phyloP scores from a whole-genome alignment of 2,888 invertebrate genomes.

The Junonia oenone region DNA sequence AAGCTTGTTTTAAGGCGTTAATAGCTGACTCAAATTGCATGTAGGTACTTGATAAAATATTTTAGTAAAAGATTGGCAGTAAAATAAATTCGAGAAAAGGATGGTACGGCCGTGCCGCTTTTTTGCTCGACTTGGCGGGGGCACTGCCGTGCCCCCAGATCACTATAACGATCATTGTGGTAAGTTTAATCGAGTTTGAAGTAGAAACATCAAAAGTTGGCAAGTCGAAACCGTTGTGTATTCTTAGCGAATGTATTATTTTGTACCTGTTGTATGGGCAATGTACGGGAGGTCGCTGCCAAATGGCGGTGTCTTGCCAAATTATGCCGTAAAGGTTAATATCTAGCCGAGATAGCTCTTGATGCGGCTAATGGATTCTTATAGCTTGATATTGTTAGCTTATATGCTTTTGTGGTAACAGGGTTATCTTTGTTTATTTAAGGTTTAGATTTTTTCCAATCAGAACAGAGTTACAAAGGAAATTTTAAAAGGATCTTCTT shows the following conservation, averaged over 20 bases:
- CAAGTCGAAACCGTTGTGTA: slow-evolving; percentile 27
- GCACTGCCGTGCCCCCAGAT: no score
- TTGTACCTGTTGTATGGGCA: slow-evolving; percentile 53
- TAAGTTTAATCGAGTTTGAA: background rate
- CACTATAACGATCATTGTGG: background rate
- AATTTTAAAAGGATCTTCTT: no score
- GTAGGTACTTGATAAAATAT: no score
- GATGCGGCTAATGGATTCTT: slow-evolving; percentile 32
- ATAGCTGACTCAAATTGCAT: no score
- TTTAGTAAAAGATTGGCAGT: no score
- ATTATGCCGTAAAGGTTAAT: slow-evolving; percentile 71
- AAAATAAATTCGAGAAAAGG: no score
- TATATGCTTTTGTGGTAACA: slow-evolving; percentile 1
- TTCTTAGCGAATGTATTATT: slow-evolving; percentile 25
- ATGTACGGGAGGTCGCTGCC: slow-evolving; percentile 46
- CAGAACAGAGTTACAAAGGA: no score
- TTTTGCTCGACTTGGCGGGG: no score
- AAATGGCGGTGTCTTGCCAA: slow-evolving; percentile 61
- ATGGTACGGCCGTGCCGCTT: no score
- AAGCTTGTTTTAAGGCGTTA: no score
- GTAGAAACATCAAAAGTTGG: slow-evolving; percentile 28
- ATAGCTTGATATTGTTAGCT: slow-evolving; percentile 17
- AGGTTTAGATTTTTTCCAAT: no score
- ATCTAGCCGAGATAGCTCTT: slow-evolving; percentile 38
- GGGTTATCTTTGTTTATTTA: no score